phyloP scores from a whole-genome alignment of 2,888 invertebrate genomes.

The Synanthedon vespiformis region DNA sequence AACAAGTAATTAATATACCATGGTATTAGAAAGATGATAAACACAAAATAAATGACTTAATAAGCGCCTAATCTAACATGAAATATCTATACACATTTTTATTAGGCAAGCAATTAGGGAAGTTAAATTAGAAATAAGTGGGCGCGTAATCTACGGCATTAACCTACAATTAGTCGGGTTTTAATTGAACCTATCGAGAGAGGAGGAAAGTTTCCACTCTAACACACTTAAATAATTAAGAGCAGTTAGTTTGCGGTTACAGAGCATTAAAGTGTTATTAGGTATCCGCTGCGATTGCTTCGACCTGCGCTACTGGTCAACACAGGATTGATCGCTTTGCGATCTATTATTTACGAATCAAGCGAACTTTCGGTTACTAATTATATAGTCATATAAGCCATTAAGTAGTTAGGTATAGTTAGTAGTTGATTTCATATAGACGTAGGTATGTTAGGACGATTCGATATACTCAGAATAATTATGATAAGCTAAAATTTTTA shows the following conservation, averaged over 20 bases:
- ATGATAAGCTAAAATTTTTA: too few relatives aligned
- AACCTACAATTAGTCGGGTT: constrained; percentile 46
- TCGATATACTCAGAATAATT: too few relatives aligned
- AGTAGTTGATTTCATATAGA: too few relatives aligned
- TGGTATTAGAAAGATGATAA: constrained; percentile 7
- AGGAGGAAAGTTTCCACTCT: constrained; percentile 40
- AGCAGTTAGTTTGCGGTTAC: constrained; percentile 42
- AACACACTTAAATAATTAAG: constrained; percentile 51
- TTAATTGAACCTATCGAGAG: constrained; percentile 33
- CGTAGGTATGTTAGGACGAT: too few relatives aligned
- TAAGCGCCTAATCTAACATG: constrained; percentile 6
- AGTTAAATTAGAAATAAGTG: constrained; percentile 24
- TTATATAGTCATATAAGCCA: too few relatives aligned
- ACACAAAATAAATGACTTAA: constrained; percentile 6
- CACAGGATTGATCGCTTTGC: neutral
- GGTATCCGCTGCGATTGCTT: constrained; percentile 13
- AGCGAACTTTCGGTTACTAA: too few relatives aligned
- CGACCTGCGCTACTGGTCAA: constrained; percentile 1
- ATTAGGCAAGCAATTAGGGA: constrained; percentile 18
- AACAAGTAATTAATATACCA: too few relatives aligned
- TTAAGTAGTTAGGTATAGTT: too few relatives aligned
- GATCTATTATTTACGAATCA: neutral
- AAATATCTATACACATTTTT: constrained; percentile 14
- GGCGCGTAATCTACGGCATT: constrained; percentile 32
- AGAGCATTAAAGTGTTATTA: constrained; percentile 38